phyloP scores from a whole-genome alignment of 2,888 invertebrate genomes.

The Boloria selene region DNA sequence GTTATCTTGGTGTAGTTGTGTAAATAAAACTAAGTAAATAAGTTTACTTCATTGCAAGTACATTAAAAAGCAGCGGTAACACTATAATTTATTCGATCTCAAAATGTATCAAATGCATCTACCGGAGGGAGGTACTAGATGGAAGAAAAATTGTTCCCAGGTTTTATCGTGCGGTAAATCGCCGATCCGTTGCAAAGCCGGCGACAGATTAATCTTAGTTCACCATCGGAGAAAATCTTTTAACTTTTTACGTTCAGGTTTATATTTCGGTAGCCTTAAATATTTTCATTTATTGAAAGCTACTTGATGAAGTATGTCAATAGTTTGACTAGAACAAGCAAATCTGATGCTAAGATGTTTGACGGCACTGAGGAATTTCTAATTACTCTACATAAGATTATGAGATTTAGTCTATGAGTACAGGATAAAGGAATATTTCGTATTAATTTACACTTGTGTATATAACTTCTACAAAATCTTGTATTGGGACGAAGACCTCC shows the following conservation, averaged over 20 bases:
- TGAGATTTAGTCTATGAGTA: no score
- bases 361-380: neutral
- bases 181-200: constrained; percentile 58
- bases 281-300: neutral
- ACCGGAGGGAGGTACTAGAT: constrained; percentile 20
- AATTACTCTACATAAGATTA: no score
- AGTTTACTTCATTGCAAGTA: neutral
- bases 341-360: neutral
- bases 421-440: no score
- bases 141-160: constrained; percentile 51
- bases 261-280: constrained; percentile 7
- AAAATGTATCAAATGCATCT: constrained; percentile 21
- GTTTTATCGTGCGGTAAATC: constrained; percentile 65
- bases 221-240: constrained; percentile 41
- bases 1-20: no score
- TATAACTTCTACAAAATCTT: no score
- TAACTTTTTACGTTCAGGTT: constrained; percentile 13
- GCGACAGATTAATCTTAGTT: constrained; percentile 62
- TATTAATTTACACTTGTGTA: no score
- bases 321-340: neutral
- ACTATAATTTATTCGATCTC: constrained; percentile 19
- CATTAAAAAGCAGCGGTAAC: constrained; percentile 4
- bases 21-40: no score
- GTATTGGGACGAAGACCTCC: no score
- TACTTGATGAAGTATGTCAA: neutral